phyloP scores from a whole-genome alignment of 1,140 invertebrate species.

The Leguminivora glycinivorella region DNA sequence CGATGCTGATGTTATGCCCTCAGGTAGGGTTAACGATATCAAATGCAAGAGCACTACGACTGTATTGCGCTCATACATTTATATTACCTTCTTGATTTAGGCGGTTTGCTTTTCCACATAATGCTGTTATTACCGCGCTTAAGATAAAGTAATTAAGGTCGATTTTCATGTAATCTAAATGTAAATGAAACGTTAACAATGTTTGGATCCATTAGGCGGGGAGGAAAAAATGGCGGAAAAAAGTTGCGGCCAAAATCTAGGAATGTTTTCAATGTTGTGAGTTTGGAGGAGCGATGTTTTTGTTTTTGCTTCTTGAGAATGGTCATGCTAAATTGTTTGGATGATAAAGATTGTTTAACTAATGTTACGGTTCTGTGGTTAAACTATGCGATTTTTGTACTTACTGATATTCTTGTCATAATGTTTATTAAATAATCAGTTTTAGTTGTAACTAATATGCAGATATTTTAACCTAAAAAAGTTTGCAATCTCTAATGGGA shows the following conservation, averaged over 20 bases:
- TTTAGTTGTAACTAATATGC: no score
- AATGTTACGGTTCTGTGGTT: neutral
- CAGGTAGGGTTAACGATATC: neutral
- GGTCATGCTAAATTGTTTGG: neutral
- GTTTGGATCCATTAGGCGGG: neutral
- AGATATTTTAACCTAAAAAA: no score
- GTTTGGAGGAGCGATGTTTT: neutral
- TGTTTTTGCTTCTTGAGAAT: conserved; percentile 15
- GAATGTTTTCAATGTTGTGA: conserved; percentile 12
- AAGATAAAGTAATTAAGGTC: neutral
- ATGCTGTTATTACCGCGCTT: neutral
- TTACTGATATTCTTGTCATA: no score
- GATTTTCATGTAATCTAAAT: neutral
- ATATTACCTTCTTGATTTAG: neutral
- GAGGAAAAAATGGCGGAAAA: conserved; percentile 7
- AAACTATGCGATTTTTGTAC: neutral
- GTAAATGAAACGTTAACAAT: conserved; percentile 5
- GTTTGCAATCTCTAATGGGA: no score
- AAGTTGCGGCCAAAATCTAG: neutral
- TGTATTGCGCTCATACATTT: neutral
- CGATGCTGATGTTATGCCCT: no score
- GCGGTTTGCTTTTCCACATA: neutral
- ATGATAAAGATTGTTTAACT: neutral
- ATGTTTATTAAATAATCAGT: no score
- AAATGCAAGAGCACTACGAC: neutral